Evolutionary conservation across 2,113 vertebrate species (phyloP).

Genomic region (Elephantulus edwardii): DNA sequence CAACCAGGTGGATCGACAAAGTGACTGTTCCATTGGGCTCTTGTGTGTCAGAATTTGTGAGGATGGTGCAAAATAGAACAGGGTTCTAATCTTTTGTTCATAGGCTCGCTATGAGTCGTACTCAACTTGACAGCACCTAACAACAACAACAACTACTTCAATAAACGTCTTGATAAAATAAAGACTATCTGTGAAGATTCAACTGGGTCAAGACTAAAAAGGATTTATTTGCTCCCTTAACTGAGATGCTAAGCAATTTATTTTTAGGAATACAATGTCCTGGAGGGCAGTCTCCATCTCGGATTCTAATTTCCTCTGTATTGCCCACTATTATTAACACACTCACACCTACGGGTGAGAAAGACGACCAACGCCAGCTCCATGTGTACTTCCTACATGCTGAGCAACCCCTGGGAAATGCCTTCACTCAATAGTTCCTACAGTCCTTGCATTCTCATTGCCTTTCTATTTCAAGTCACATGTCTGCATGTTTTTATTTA

Average conservation of each 20-base stretch:
- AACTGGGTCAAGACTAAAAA: neutral
- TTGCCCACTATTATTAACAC: neutral
- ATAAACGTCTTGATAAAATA: neutral
- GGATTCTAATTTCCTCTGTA: neutral
- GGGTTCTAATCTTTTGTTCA: too few species aligned
- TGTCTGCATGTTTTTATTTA: neutral
- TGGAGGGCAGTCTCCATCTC: neutral
- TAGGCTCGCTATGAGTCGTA: too few species aligned
- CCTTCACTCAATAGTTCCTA: neutral
- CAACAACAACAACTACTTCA: too few species aligned
- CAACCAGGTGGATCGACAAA: too few species aligned
- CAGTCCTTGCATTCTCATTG: neutral
- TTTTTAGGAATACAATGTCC: rapidly evolving
- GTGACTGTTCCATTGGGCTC: too few species aligned
- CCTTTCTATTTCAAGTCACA: neutral
- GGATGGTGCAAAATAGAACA: too few species aligned
- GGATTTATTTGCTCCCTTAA: neutral
- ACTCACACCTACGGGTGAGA: neutral
- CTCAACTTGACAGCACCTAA: too few species aligned
- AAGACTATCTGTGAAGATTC: neutral
- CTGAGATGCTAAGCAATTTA: neutral
- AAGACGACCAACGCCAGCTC: neutral
- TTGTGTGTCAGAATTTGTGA: too few species aligned
- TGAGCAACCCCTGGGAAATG: neutral
- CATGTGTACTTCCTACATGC: neutral